phyloP scores from a whole-genome alignment of 1,140 invertebrate species.

The Rhagoletis pomonella region DNA sequence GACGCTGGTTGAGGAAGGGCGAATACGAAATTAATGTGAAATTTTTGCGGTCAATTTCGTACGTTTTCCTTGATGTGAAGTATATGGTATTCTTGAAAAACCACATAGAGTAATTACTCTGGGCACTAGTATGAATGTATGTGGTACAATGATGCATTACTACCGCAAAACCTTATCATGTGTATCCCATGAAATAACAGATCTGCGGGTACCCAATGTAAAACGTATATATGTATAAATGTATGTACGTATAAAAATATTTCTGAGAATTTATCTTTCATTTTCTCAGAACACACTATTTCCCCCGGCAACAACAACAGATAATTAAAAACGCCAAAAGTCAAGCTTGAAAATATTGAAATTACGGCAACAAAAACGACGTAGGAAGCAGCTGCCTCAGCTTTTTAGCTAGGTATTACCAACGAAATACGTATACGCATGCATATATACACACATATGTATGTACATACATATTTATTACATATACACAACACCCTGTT shows the following conservation, averaged over 20 bases:
- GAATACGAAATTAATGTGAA: not conserved
- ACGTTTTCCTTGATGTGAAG: not conserved
- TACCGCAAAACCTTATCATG: not conserved
- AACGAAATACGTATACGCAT: not conserved
- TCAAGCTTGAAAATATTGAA: conserved; percentile 19
- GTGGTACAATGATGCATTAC: not conserved
- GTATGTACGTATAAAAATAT: not conserved
- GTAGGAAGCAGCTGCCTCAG: not conserved
- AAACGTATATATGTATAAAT: not conserved
- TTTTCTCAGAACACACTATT: conserved; percentile 1
- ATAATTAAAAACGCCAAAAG: conserved; percentile 32
- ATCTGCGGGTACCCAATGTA: not conserved
- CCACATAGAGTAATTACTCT: too few species aligned
- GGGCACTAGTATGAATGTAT: not conserved
- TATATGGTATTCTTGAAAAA: too few species aligned
- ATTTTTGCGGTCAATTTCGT: conserved; percentile 1
- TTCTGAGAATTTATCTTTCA: not conserved
- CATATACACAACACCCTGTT: not conserved
- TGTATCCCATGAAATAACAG: not conserved
- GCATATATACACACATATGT: not conserved
- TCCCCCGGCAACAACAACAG: not conserved
- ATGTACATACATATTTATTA: not conserved
- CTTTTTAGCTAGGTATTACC: conserved; percentile 21
- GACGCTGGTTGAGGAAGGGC: not conserved
- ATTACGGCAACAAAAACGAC: not conserved